Conservation (phyloP, 2,113 vertebrate genomes). For the Ictidomys tridecemlineatus region DNA sequence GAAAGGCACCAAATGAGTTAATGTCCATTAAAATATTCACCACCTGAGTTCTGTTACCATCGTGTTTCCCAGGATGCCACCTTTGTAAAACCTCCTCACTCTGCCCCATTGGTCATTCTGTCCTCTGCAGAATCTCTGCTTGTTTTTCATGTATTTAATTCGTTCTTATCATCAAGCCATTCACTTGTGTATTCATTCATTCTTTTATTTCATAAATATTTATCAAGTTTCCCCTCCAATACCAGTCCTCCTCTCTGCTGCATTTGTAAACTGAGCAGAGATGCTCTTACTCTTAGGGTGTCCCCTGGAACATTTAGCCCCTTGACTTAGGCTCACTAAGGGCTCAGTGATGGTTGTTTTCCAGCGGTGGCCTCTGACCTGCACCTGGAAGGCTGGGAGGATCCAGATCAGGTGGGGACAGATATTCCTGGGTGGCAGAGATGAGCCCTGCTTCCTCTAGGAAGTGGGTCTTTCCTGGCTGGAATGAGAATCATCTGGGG, state of each 20-base stretch:
- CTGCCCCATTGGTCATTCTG: neutral
- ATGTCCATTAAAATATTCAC: conserved; percentile 19
- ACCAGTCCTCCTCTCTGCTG: neutral
- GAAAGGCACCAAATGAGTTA: neutral
- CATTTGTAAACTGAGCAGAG: neutral
- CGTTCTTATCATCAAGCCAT: neutral
- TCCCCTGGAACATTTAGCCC: neutral
- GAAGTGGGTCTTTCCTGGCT: neutral
- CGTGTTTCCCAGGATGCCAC: neutral
- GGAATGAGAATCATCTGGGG: neutral
- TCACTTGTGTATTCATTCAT: neutral
- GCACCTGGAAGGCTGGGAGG: neutral
- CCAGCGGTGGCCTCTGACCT: neutral
- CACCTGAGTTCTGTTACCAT: neutral
- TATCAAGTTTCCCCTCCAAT: neutral
- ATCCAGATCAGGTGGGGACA: neutral
- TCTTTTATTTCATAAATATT: conserved; percentile 29
- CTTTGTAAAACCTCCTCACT: neutral
- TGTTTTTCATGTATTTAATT: neutral
- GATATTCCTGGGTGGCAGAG: neutral
- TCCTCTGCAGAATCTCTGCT: neutral
- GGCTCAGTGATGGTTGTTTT: neutral
- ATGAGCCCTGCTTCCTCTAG: neutral
- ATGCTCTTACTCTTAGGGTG: neutral
- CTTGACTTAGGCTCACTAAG: neutral